Percentiles rank a stretch among this genome's conserved stretches.
Conservation (phyloP, 1,140 invertebrate genomes). For the Temnothorax curvispinosus region DNA sequence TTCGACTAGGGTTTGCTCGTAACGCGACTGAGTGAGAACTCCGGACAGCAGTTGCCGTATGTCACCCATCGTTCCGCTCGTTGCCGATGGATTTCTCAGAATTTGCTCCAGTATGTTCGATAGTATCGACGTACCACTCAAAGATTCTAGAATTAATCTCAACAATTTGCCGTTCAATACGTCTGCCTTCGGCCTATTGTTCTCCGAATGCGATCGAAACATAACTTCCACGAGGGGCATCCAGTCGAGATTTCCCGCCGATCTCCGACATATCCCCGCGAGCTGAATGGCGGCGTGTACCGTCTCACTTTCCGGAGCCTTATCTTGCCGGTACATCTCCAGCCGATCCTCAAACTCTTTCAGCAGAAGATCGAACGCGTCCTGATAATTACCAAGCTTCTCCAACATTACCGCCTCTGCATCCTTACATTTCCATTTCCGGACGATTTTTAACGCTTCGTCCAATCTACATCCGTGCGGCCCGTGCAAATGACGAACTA, state of each 20-base stretch:
- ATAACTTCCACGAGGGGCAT: constrained; percentile 83
- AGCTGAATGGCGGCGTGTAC: constrained; percentile 77
- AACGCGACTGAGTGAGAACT: constrained; percentile 83
- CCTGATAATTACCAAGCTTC: constrained; percentile 83
- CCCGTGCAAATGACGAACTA: constrained; percentile 80
- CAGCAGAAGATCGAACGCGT: constrained; percentile 82
- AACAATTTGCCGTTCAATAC: constrained; percentile 81
- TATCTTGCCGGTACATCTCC: constrained; percentile 69
- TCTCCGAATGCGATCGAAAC: constrained; percentile 77
- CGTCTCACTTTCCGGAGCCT: constrained; percentile 75
- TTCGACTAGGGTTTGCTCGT: constrained; percentile 84
- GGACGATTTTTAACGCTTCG: constrained; percentile 81
- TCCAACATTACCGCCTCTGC: constrained; percentile 83
- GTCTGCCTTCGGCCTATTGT: constrained; percentile 77
- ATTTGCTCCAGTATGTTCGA: constrained; percentile 83
- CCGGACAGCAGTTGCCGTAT: constrained; percentile 82
- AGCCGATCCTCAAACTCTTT: constrained; percentile 77
- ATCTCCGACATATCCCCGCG: constrained; percentile 81
- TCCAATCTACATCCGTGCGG: constrained; percentile 81
- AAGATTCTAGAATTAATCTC: constrained; percentile 81
- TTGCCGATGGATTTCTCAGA: constrained; percentile 84
- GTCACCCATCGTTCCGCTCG: constrained; percentile 84
- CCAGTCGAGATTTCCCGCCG: constrained; percentile 83
- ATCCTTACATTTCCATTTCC: constrained; percentile 79
- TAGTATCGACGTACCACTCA: constrained; percentile 83